Evolutionary conservation across 64 coral and sea anemone genomes (phyloP).

Genomic region (Pocillopora verrucosa): DNA sequence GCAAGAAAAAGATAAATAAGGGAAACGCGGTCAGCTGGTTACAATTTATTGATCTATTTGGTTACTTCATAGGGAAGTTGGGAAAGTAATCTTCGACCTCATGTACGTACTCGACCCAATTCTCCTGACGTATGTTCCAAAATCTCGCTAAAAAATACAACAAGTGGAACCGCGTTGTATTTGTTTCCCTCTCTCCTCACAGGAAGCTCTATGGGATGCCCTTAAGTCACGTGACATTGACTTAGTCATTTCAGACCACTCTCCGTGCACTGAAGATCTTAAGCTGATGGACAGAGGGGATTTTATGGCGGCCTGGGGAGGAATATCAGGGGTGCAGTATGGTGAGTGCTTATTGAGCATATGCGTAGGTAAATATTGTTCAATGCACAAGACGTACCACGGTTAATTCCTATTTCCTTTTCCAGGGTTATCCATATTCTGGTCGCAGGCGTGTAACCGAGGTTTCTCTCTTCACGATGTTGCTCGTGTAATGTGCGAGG

Average conservation of each 20-base stretch:
- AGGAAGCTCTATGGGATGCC: slow-evolving; percentile 76
- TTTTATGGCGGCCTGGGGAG: slow-evolving; percentile 81
- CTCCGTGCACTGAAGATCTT: slow-evolving; percentile 74
- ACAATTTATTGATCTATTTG: neutral
- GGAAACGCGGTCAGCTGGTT: neutral
- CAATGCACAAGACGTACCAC: neutral
- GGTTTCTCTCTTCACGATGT: slow-evolving; percentile 70
- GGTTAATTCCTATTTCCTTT: neutral
- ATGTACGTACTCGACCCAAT: too few relatives aligned
- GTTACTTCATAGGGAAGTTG: too few relatives aligned
- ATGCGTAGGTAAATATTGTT: neutral
- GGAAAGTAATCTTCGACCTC: too few relatives aligned
- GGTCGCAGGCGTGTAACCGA: slow-evolving; percentile 48
- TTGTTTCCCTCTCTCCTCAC: neutral
- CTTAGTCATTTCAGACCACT: slow-evolving; percentile 81
- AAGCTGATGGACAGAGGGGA: slow-evolving; percentile 75
- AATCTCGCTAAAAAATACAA: too few relatives aligned
- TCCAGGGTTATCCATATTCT: slow-evolving; percentile 75
- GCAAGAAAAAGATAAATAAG: too few relatives aligned
- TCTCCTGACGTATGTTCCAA: too few relatives aligned
- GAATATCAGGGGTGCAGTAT: slow-evolving; percentile 74
- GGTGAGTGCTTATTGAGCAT: slow-evolving; percentile 28
- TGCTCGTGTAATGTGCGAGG: slow-evolving; percentile 65
- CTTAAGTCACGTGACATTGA: slow-evolving; percentile 76
- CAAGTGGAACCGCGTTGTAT: neutral